A percentile compares a stretch with the other conserved stretches of the same genome.
Conservation (phyloP, 53 echinoderm and acorn worm genomes). For the Patiria pectinifera region DNA sequence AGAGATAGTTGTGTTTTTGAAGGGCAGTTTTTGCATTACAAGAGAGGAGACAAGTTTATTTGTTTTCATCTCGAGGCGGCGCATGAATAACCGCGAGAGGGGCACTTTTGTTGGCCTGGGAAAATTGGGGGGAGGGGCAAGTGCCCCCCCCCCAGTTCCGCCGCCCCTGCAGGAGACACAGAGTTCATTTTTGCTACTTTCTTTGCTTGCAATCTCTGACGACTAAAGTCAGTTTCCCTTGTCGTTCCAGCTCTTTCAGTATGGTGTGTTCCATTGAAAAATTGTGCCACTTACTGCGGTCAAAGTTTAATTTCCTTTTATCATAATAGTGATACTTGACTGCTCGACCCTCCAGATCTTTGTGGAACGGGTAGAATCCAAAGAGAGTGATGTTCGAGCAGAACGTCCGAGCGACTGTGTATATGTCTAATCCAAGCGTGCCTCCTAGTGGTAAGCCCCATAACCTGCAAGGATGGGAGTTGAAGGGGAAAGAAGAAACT, state of each 20-base stretch:
- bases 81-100: too few relatives aligned
- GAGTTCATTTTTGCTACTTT: background rate
- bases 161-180: too few relatives aligned
- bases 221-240: conserved; percentile 12
- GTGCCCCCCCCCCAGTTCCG: too few relatives aligned
- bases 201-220: background rate
- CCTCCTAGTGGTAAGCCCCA: conserved; percentile 26
- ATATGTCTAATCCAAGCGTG: conserved; percentile 73
- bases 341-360: conserved; percentile 13
- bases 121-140: too few relatives aligned
- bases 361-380: conserved; percentile 74
- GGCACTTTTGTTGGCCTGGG: too few relatives aligned
- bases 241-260: background rate
- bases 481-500: background rate
- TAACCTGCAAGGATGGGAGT: conserved; percentile 15
- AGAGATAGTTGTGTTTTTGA: too few relatives aligned
- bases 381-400: conserved; percentile 74
- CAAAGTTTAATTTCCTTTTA: conserved; percentile 60
- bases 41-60: too few relatives aligned
- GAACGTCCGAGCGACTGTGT: conserved; percentile 73
- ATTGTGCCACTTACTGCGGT: conserved; percentile 29
- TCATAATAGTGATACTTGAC: conserved; percentile 72
- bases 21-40: too few relatives aligned
- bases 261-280: conserved; percentile 26
- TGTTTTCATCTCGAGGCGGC: too few relatives aligned